Evolutionary conservation across 2,113 vertebrate genomes (phyloP), one percentile per base, ranked within the genome.

Genomic region (Campylomormyrus tamandua): DNA sequence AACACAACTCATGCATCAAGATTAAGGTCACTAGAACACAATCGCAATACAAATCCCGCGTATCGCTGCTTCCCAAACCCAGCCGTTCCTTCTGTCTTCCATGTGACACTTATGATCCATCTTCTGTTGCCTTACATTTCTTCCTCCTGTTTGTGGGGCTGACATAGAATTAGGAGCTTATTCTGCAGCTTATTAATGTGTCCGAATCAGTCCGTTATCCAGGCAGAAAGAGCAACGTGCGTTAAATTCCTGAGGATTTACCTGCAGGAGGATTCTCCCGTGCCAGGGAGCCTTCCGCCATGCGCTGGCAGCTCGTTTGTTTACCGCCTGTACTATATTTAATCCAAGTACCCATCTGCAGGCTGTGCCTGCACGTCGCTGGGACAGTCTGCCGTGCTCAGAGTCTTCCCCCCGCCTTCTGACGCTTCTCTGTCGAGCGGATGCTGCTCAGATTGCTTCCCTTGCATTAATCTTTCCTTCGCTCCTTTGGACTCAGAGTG

Each of bases 311-410:
- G 19, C 48, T 62, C 89, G 50, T 87, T 87, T 90, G 89, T 90
- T 87, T 90, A 90, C 84, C 31, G 70, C 52, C 53, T 27, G 45
- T 90, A 90, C 85, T 90, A 84, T 90, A 53, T 70, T 87, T 90
- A 90, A 90, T 90, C 83, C 83, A 50, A 87, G 83, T 42, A 87
- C 35, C 84, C 83, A 87, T 74, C 83, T 87, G 45, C 84, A 50
- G 83, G 24, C 31, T 70, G 89, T n/a, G 58, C 84, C 24, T 48
- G 49, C 0, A 46, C 53, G 62, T 50, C 53, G 8, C 66, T 48
- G 83, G 45, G 53, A 49, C n/a, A 2, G 56, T 87, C 83, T 74
- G 42, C 84, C 49, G 39, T 17, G 83, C 42, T 56, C 50, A 49
- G 46, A n/a, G 83, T 27, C n/a, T 27, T 31, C 3, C 45, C 45